Evolutionary conservation across 2,888 invertebrate genomes (phyloP).

Genomic region (Villa cingulata): DNA sequence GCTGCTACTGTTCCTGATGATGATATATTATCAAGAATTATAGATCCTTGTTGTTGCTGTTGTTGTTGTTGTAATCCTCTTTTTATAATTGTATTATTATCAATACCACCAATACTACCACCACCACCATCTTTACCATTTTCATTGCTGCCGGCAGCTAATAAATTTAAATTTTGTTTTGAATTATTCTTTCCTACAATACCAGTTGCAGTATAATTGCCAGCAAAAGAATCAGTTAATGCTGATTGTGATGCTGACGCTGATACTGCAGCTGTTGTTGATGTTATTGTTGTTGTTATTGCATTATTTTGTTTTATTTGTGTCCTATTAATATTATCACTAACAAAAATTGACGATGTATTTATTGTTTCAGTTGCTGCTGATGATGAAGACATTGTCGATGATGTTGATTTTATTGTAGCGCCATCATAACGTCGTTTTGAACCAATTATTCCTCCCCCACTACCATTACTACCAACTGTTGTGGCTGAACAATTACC

Average conservation of each 20-base stretch:
- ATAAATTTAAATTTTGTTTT: background rate
- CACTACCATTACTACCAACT: background rate
- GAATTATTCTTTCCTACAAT: slow-evolving; percentile 2
- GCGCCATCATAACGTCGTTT: slow-evolving; percentile 24
- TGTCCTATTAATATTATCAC: no score
- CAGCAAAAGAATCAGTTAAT: background rate
- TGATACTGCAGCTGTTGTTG: slow-evolving; percentile 1
- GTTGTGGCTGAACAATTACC: background rate
- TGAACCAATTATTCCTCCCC: slow-evolving; percentile 12
- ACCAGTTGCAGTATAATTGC: background rate
- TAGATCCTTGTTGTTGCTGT: no score
- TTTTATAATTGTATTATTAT: background rate
- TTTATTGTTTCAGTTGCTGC: background rate
- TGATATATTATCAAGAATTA: no score
- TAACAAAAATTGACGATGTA: background rate
- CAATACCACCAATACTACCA: background rate
- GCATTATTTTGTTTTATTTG: no score
- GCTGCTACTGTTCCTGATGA: no score
- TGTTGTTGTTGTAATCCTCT: background rate
- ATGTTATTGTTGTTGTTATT: no score
- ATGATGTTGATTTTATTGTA: no score
- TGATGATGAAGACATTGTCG: background rate
- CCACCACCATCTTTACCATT: no score
- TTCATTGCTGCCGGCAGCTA: background rate
- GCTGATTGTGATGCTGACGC: slow-evolving; percentile 4